Evolutionary conservation across 2,888 invertebrate species (phyloP), one percentile per base, ranked within the genome.

Genomic region (Cecidostiba fungosa): DNA sequence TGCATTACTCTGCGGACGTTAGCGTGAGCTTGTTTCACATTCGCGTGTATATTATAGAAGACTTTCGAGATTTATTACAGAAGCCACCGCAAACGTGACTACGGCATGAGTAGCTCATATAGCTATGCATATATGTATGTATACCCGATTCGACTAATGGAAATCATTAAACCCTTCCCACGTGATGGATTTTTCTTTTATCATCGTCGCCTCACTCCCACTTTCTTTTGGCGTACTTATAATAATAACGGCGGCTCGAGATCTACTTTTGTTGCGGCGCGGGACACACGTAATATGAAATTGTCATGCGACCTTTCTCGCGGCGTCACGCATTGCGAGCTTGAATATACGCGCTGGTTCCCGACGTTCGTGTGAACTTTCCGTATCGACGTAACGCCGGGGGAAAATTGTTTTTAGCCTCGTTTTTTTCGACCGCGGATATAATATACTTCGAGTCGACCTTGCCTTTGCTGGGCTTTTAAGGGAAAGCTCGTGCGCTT

Each of bases 341-440:
- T n/a, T n/a, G 54, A 6, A 23, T 62, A 43, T 62, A 32, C 54
- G 10, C 29, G 14, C 26, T 3, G 26, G 50, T 23, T 32, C 50
- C 29, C 6, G 23, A 29, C 23, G 47, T 43, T 47, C 72, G 47
- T 77, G 70, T 77, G 83, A 77, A 84, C 72, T 78, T 83, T 85
- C 50, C 69, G 23, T 76, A 70, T 80, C 69, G 74, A 87, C 86
- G 87, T 88, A 85, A 85, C 87, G 82, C 84, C 84, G 82, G 82
- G 84, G 86, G 85, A 85, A 85, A 85, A 82, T 88, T 85, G 76
- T 82, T 78, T 85, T 78, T 82, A 43, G 36, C 59, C 82, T 83
- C 70, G 59, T 81, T 77, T 54, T 77, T 76, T 69, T 54, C n/a
- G 73, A 82, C 69, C 69, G 39, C 43, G 62, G 29, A 66, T 26